Conservation (phyloP, 2,797 vertebrate species). For the Micromesistius poutassou region DNA sequence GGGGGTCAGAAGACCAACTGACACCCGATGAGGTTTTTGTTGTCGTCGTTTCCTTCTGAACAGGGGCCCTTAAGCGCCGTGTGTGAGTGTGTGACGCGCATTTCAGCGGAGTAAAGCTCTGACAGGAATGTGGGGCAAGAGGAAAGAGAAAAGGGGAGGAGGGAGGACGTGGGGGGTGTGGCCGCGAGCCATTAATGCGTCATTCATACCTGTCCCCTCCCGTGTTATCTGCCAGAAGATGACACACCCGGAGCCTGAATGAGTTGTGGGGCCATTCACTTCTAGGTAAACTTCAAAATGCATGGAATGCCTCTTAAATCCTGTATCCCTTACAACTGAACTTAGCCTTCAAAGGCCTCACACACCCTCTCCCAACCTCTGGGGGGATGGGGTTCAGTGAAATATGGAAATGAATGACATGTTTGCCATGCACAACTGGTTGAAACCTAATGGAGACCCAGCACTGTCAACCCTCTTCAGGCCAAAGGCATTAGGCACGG, state of each 20-base stretch:
- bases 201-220: slow-evolving; percentile 61
- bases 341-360: background rate
- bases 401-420: slow-evolving; percentile 1
- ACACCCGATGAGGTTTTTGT: background rate
- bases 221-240: slow-evolving; percentile 4
- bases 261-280: too few relatives aligned
- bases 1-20: background rate
- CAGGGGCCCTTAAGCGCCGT: background rate
- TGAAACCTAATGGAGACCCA: too few relatives aligned
- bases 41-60: background rate
- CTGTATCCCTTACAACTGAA: background rate
- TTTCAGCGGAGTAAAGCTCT: slow-evolving; percentile 28
- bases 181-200: slow-evolving; percentile 28
- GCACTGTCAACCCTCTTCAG: background rate
- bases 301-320: too few relatives aligned
- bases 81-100: slow-evolving; percentile 13
- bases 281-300: too few relatives aligned
- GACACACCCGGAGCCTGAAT: too few relatives aligned
- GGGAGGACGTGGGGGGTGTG: slow-evolving; percentile 42
- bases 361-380: background rate
- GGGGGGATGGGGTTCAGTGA: background rate
- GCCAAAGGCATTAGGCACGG: too few relatives aligned
- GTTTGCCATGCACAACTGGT: background rate
- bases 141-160: background rate
- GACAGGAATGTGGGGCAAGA: background rate